A percentile compares a stretch with the other conserved stretches of the same genome.
Conservation (phyloP, 37 sponge, comb jelly and placozoan genomes). For the Aphrocallistes beatrix region DNA sequence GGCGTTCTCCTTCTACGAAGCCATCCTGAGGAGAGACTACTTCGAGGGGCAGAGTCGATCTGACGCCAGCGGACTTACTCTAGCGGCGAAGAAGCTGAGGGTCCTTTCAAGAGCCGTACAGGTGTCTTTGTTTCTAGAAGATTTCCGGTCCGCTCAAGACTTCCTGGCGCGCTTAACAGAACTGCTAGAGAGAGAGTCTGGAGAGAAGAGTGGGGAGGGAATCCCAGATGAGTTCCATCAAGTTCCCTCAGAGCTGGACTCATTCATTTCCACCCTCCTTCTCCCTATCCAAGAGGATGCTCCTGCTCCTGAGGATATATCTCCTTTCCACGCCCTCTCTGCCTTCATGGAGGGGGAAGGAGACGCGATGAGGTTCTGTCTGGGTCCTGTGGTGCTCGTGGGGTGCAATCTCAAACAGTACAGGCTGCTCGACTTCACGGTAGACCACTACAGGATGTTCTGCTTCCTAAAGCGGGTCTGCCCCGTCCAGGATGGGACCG, state of each 20-base stretch:
- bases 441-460: constrained; percentile 1
- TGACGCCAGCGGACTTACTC: background rate
- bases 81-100: background rate
- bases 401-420: background rate
- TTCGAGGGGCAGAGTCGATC: background rate
- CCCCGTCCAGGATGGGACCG: background rate
- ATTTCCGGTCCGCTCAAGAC: background rate
- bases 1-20: background rate
- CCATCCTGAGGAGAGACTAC: background rate
- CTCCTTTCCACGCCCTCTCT: background rate
- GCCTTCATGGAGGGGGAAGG: background rate
- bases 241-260: background rate
- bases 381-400: background rate
- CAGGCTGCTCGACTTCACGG: background rate
- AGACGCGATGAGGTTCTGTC: background rate
- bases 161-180: background rate
- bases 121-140: background rate
- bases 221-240: background rate
- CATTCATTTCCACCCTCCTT: background rate
- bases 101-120: background rate
- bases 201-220: background rate
- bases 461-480: background rate
- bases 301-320: background rate
- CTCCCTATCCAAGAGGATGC: background rate
- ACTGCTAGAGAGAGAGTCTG: background rate